A percentile compares a stretch with the other conserved stretches of the same genome.
Evolutionary conservation across 2,888 invertebrate genomes (phyloP).

Genomic region (Pteria penguin): DNA sequence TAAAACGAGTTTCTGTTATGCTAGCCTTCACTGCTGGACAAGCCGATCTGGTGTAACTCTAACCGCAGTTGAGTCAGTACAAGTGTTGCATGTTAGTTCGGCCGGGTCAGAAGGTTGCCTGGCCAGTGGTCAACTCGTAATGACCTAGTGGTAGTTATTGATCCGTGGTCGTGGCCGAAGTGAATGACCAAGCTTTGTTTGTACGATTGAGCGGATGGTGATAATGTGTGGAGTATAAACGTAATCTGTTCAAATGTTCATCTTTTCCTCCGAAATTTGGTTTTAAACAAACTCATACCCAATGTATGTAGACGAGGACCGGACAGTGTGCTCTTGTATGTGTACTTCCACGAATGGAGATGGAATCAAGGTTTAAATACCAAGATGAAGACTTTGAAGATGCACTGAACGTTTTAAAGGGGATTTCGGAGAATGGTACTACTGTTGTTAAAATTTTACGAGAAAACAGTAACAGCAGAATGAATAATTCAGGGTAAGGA

Average conservation of each 20-base stretch:
- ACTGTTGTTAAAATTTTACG: conserved; percentile 36
- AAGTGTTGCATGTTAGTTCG: conserved; percentile 12
- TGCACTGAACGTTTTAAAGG: conserved; percentile 41
- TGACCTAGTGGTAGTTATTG: conserved; percentile 34
- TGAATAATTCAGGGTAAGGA: neutral
- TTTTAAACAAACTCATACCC: too few species aligned
- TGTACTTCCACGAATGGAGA: neutral
- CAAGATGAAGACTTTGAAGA: conserved; percentile 55
- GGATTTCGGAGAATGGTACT: conserved; percentile 35
- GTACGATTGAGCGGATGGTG: neutral
- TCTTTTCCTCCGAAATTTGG: too few species aligned
- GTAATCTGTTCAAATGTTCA: too few species aligned
- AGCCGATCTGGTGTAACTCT: too few species aligned
- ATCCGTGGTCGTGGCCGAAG: conserved; percentile 31
- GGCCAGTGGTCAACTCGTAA: conserved; percentile 38
- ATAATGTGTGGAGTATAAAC: neutral
- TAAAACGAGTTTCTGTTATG: too few species aligned
- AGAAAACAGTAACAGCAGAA: conserved; percentile 15
- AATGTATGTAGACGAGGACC: conserved; percentile 16
- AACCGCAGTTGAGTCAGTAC: conserved; percentile 29
- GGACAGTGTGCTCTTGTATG: neutral
- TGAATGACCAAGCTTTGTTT: conserved; percentile 38
- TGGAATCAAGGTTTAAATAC: conserved; percentile 34
- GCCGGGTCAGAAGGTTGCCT: conserved; percentile 40
- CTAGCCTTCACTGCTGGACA: too few species aligned